phyloP scores from a whole-genome alignment of 2,113 vertebrate genomes.

The Corythoichthys intestinalis region DNA sequence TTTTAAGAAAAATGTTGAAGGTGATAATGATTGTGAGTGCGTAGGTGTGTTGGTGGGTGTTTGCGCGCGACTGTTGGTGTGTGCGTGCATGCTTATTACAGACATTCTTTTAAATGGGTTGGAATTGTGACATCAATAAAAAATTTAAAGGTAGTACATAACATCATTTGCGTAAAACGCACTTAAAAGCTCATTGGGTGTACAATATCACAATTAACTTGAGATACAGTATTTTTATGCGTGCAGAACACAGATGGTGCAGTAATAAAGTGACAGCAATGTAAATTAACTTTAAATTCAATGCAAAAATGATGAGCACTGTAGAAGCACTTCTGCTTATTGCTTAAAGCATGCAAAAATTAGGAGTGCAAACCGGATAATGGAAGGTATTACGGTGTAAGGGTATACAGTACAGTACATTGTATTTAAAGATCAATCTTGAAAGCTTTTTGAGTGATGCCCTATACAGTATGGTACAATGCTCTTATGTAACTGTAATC shows the following conservation, averaged over 20 bases:
- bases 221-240: neutral
- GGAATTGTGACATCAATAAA: neutral
- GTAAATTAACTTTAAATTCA: no score
- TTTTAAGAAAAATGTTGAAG: neutral
- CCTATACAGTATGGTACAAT: conserved; percentile 10
- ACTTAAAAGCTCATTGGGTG: neutral
- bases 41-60: neutral
- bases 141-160: neutral
- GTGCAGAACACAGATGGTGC: neutral
- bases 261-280: no score
- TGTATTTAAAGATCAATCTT: conserved; percentile 18
- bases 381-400: neutral
- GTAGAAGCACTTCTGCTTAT: neutral
- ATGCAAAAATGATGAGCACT: neutral
- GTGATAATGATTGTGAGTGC: neutral
- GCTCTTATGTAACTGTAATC: conserved; percentile 31
- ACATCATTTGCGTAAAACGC: neutral
- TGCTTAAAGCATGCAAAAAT: neutral
- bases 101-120: neutral
- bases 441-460: conserved; percentile 16
- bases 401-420: neutral
- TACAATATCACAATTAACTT: neutral
- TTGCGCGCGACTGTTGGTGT: neutral
- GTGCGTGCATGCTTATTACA: neutral
- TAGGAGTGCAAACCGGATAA: neutral